Evolutionary conservation across 1,140 invertebrate genomes (phyloP), one percentile per base, ranked within the genome.

Genomic region (Philaenus spumarius): DNA sequence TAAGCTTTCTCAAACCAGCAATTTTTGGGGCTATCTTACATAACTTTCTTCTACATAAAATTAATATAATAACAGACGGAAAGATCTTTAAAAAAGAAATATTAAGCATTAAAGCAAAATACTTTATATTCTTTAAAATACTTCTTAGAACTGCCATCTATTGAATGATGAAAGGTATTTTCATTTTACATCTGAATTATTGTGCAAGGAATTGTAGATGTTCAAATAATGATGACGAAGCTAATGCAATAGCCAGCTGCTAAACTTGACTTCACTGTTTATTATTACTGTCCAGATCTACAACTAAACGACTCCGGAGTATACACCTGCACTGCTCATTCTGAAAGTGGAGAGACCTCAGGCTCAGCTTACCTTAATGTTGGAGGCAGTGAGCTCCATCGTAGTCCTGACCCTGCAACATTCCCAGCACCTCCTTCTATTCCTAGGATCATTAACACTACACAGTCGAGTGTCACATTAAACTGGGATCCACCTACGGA

Each of bases 271-370:
- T 4, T 19, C 2, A 4, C 19, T 42, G 2, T 42, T 19, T 19
- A 42, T 15, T 22, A 54, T 43, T 59, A n/a, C 47, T 58, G 71
- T 69, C 74, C 78, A 77, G 86, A 91, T 72, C 74, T 93, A 57
- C 80, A 83, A 59, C 80, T 82, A 65, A 78, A 78, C 11, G 71
- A 92, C 72, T 83, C 82, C 39, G 89, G 88, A 0, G 68, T 87
- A 40, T 90, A 93, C 73, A 88, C 89, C 1, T 89, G 90, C 71
- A 83, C 88, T 22, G 89, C 87, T 5, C 86, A 85, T 1, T 89
- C 87, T 15, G 82, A 83, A 51, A 88, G 89, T 23, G 88, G 91
- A 55, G 82, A 87, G 76, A 89, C 90, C 42, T 85, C 87, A 0
- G 93, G 90, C 90, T 86, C 83, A 59, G 89, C 89, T 1, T 79